These are phyloP conservation scores for Brachionus asplanchnoidis DNA, from an alignment of 1,140 invertebrate species.

Conservation along the genomic window DNA sequence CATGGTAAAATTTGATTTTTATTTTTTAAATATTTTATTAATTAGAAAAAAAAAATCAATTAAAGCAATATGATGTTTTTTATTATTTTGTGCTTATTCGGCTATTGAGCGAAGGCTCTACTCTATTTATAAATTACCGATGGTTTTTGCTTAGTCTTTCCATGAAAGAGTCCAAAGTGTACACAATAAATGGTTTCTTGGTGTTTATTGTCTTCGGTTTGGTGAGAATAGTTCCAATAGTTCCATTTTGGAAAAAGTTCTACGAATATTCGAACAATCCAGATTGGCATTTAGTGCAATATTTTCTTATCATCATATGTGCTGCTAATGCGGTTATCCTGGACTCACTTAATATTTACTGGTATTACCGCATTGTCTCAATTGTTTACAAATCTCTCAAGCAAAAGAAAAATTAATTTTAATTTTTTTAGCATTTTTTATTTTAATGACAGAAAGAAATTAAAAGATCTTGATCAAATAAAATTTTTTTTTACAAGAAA, in stretches of 20 bases:
- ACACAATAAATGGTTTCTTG: neutral
- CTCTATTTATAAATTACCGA: neutral
- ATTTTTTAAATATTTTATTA: neutral
- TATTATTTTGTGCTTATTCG: neutral
- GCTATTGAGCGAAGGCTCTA: neutral
- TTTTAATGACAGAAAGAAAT: neutral
- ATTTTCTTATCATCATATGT: neutral
- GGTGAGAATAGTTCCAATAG: neutral
- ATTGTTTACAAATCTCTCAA: neutral
- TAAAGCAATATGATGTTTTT: neutral
- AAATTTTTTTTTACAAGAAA: neutral
- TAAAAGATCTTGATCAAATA: too few species aligned
- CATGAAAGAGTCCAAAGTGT: neutral
- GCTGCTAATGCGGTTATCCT: neutral
- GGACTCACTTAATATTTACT: constrained; percentile 1
- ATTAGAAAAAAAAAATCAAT: neutral
- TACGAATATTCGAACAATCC: neutral
- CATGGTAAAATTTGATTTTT: neutral
- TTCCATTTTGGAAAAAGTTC: neutral
- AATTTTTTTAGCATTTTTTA: neutral
- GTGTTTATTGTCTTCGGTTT: neutral
- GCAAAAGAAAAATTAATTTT: neutral
- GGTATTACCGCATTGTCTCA: neutral
- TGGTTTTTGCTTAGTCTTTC: neutral
- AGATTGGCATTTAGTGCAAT: neutral